These are phyloP conservation scores for Corythaeola cristata DNA, from an alignment of 2,113 vertebrate genomes.

Conservation along the genomic window DNA sequence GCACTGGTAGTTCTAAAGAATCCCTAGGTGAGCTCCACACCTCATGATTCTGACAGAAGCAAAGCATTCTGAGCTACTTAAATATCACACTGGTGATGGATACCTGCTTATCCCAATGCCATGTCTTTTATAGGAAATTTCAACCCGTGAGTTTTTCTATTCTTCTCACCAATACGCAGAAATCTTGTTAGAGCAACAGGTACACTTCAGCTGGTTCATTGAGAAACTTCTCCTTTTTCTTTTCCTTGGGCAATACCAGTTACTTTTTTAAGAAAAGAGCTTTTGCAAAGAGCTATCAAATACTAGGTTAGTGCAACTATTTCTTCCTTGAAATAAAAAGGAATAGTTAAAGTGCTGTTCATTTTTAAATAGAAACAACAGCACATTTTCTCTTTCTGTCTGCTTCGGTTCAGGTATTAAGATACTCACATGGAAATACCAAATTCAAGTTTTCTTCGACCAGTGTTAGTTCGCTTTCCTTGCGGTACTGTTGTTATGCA, in stretches of 20 bases:
- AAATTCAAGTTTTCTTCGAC: background rate
- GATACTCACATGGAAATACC: background rate
- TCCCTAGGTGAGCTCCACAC: background rate
- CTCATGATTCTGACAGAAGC: background rate
- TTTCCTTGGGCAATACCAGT: background rate
- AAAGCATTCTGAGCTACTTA: background rate
- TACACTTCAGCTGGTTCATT: background rate
- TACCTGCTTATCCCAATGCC: background rate
- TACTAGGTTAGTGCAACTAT: background rate
- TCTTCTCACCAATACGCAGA: background rate
- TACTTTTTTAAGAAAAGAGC: background rate
- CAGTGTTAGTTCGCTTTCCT: background rate
- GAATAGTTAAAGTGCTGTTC: background rate
- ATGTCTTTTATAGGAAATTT: background rate
- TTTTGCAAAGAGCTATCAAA: background rate
- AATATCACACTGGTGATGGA: background rate
- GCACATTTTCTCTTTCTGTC: background rate
- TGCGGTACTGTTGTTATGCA: background rate
- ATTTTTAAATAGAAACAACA: background rate
- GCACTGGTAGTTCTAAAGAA: constrained; percentile 22
- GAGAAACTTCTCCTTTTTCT: background rate
- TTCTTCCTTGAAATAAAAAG: background rate
- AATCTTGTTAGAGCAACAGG: background rate
- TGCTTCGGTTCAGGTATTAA: background rate
- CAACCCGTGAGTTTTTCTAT: background rate